Percentiles rank a stretch among this genome's conserved stretches.
Evolutionary conservation across 1,140 invertebrate species (phyloP).

Genomic region (Panonychus citri): DNA sequence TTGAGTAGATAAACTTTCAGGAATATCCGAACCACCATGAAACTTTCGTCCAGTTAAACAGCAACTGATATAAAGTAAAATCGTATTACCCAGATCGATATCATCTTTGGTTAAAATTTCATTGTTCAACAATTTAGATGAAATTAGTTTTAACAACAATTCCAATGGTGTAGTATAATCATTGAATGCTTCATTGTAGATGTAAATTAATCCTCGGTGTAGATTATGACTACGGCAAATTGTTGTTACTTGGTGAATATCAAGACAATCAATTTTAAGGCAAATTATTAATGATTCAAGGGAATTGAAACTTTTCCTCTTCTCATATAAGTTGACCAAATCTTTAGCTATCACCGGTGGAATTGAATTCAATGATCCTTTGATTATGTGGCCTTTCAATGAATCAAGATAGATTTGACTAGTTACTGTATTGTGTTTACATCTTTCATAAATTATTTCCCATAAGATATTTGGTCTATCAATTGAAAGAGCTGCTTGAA

Average conservation of each 20-base stretch:
- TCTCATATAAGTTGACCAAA: slow-evolving; percentile 30
- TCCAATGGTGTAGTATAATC: slow-evolving; percentile 64
- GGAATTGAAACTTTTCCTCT: slow-evolving; percentile 28
- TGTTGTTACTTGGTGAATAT: slow-evolving; percentile 62
- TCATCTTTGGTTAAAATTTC: slow-evolving; percentile 13
- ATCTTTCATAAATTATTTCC: slow-evolving; percentile 26
- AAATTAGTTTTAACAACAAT: slow-evolving; percentile 20
- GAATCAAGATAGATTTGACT: slow-evolving; percentile 28
- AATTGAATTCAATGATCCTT: slow-evolving; percentile 27
- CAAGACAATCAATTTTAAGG: slow-evolving; percentile 54
- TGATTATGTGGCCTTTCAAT: slow-evolving; percentile 31
- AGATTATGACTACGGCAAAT: slow-evolving; percentile 51
- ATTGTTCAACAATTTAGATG: slow-evolving; percentile 3
- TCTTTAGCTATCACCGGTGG: slow-evolving; percentile 31
- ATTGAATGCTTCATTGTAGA: slow-evolving; percentile 56
- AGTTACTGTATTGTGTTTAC: slow-evolving; percentile 17
- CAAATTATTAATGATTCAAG: slow-evolving; percentile 58
- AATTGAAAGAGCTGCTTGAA: slow-evolving; percentile 16
- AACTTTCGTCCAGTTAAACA: slow-evolving; percentile 75
- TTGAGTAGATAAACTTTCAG: not conserved
- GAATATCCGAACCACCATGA: slow-evolving; percentile 60
- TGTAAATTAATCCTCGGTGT: slow-evolving; percentile 65
- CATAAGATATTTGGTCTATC: slow-evolving; percentile 25
- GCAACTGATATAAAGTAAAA: slow-evolving; percentile 68
- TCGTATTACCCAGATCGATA: slow-evolving; percentile 50